Evolutionary conservation across 2,797 vertebrate species (phyloP).

Genomic region (Melanotaenia nigrans): DNA sequence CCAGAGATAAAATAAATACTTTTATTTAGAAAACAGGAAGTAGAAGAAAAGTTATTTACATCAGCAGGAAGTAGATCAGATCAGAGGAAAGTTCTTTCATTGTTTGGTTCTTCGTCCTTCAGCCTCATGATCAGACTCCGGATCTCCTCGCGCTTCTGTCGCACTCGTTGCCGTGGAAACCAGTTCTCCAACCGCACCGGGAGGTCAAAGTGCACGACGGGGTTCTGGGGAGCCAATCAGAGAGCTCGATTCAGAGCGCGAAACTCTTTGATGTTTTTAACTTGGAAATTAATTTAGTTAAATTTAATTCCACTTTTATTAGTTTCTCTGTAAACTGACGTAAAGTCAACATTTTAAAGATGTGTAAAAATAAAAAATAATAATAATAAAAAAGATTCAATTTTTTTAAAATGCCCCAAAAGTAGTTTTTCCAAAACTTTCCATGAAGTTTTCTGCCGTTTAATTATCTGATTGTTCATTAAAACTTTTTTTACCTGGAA

Average conservation of each 20-base stretch:
- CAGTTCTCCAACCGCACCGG: conserved; percentile 87
- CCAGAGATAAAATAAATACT: conserved; percentile 5
- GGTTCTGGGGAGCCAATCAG: conserved; percentile 83
- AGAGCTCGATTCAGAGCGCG: conserved; percentile 6
- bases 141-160: conserved; percentile 91
- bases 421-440: no score
- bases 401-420: no score
- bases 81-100: not conserved
- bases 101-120: no score
- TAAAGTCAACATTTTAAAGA: no score
- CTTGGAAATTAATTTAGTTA: not conserved
- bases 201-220: conserved; percentile 90
- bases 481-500: no score
- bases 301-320: not conserved
- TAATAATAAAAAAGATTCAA: no score
- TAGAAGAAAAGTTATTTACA: conserved; percentile 9
- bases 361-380: no score
- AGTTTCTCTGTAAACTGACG: no score
- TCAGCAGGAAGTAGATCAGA: not conserved
- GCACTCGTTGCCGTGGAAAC: conserved; percentile 90
- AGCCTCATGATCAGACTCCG: conserved; percentile 88
- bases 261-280: not conserved
- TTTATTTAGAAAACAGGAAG: conserved; percentile 31
- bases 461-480: no score
- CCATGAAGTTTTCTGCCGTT: no score